These are phyloP conservation scores for Eupristina koningsbergeri DNA, from an alignment of 1,140 invertebrate species.

Conservation along the genomic window DNA sequence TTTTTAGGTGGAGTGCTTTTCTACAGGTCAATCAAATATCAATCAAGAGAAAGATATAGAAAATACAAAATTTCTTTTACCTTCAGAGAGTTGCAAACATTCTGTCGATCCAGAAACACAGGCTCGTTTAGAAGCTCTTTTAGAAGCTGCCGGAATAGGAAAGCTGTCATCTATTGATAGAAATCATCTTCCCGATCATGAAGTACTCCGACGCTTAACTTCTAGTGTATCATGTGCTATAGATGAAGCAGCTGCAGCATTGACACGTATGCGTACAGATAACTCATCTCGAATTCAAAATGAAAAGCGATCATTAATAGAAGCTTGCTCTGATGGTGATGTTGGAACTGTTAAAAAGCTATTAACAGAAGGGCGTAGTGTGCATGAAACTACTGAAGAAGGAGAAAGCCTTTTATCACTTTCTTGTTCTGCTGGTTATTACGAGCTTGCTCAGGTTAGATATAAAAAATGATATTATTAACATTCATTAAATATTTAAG, in stretches of 20 bases:
- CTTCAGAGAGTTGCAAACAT: constrained; percentile 82
- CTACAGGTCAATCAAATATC: constrained; percentile 78
- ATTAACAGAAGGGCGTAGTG: constrained; percentile 90
- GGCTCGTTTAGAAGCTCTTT: constrained; percentile 87
- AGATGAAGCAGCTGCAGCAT: constrained; percentile 94
- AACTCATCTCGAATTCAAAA: constrained; percentile 74
- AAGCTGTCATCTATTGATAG: constrained; percentile 84
- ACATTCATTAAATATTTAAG: too few relatives aligned
- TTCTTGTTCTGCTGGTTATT: constrained; percentile 94
- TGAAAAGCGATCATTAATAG: constrained; percentile 82
- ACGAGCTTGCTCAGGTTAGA: constrained; percentile 93
- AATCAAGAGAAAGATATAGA: constrained; percentile 81
- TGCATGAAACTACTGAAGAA: constrained; percentile 94
- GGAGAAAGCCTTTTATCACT: constrained; percentile 93
- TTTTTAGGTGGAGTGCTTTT: constrained; percentile 80
- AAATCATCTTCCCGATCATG: constrained; percentile 85
- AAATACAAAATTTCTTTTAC: constrained; percentile 85
- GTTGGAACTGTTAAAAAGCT: constrained; percentile 90
- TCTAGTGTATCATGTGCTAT: constrained; percentile 93
- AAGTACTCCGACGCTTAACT: constrained; percentile 87
- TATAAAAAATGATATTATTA: too few relatives aligned
- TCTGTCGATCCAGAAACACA: constrained; percentile 93
- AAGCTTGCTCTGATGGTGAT: constrained; percentile 94
- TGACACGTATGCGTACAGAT: constrained; percentile 94
- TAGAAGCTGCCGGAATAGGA: constrained; percentile 88